These are phyloP conservation scores for Pseudochaenichthys georgianus DNA, from an alignment of 2,797 vertebrate species.

Conservation along the genomic window DNA sequence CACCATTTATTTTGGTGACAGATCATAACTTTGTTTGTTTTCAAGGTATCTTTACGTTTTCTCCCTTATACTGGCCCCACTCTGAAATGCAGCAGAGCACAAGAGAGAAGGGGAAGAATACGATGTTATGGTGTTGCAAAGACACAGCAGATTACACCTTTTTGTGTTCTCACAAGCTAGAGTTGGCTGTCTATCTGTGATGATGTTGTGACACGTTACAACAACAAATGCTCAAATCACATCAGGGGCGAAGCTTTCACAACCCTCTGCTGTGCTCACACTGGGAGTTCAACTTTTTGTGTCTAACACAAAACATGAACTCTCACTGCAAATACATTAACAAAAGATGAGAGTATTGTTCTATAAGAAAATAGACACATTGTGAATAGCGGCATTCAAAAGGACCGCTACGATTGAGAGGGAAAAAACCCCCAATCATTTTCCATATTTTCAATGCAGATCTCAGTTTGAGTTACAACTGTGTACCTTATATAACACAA, in stretches of 20 bases:
- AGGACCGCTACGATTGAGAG: background rate
- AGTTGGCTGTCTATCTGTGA: background rate
- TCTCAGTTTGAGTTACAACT: background rate
- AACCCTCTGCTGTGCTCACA: background rate
- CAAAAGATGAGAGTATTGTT: background rate
- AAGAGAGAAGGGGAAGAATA: background rate
- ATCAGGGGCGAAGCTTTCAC: background rate
- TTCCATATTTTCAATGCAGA: background rate
- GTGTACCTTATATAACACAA: conserved; percentile 1
- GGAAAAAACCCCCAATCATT: background rate
- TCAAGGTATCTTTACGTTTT: conserved; percentile 16
- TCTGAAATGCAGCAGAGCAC: conserved; percentile 11
- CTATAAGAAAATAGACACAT: background rate
- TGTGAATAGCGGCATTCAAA: background rate
- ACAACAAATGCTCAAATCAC: background rate
- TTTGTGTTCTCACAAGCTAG: background rate
- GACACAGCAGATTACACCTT: conserved; percentile 26
- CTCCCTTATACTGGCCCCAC: conserved; percentile 9
- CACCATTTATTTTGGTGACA: background rate
- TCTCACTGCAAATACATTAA: background rate
- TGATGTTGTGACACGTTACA: background rate
- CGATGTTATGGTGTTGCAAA: conserved; percentile 20
- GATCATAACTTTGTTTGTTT: conserved; percentile 27
- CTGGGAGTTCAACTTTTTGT: background rate
- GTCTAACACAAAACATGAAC: background rate